Conservation (phyloP, 2,888 invertebrate species). For the Ennomos fuscantarius region DNA sequence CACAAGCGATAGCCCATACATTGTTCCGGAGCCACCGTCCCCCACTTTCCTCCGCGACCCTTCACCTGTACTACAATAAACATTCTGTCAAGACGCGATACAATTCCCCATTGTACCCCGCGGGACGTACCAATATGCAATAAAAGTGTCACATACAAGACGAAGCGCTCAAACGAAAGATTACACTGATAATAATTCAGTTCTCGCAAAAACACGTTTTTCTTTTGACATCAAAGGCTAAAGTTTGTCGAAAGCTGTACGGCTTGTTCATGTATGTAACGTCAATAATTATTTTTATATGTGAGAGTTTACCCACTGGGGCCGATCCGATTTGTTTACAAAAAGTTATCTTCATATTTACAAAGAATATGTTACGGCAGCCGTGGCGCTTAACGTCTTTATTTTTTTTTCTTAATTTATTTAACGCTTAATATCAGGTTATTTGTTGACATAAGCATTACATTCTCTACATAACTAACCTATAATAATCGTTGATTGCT, state of each 20-base stretch:
- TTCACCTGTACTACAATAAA: constrained; percentile 6
- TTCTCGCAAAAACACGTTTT: constrained; percentile 43
- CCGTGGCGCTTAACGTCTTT: too few species aligned
- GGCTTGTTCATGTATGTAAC: constrained; percentile 29
- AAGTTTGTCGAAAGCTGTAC: constrained; percentile 35
- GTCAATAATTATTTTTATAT: constrained; percentile 29
- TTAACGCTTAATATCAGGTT: too few species aligned
- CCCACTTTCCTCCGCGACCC: not conserved
- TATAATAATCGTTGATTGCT: too few species aligned
- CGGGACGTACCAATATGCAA: constrained; percentile 41
- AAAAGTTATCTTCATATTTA: not conserved
- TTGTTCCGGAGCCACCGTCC: not conserved
- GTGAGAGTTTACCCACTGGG: constrained; percentile 7
- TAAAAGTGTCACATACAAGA: constrained; percentile 50
- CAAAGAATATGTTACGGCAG: too few species aligned
- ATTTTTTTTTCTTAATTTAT: too few species aligned
- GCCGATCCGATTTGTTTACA: not conserved
- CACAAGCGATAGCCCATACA: not conserved
- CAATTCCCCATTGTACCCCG: constrained; percentile 9
- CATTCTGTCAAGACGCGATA: constrained; percentile 4
- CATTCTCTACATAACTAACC: too few species aligned
- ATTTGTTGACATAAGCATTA: too few species aligned
- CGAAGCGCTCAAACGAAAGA: constrained; percentile 47
- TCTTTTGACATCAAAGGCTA: constrained; percentile 46
- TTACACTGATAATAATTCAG: constrained; percentile 53